Conservation (phyloP, 2,797 vertebrate species). For the Otolemur crassicaudatus region DNA sequence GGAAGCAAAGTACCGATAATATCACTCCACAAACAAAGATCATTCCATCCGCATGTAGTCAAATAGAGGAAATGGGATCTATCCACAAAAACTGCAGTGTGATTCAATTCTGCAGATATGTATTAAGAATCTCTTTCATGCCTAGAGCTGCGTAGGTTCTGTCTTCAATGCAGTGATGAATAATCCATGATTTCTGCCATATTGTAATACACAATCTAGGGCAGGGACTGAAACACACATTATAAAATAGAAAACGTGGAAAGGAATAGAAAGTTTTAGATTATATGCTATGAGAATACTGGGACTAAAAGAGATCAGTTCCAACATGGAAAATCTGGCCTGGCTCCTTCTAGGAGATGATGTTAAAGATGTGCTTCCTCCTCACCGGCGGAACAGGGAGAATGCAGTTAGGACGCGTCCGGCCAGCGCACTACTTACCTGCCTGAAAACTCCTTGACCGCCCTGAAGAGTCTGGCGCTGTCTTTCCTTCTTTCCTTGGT, state of each 20-base stretch:
- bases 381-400: neutral
- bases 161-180: conserved; percentile 12
- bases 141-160: neutral
- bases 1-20: neutral
- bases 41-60: neutral
- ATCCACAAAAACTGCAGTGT: neutral
- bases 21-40: neutral
- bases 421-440: neutral
- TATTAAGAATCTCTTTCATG: conserved; percentile 9
- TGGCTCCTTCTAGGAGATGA: neutral
- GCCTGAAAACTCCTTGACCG: neutral
- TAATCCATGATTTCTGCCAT: neutral
- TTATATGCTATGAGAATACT: neutral
- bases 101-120: conserved; percentile 1
- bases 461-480: neutral
- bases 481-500: neutral
- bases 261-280: neutral
- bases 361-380: neutral
- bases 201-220: neutral
- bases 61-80: neutral
- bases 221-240: neutral
- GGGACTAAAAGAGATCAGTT: neutral
- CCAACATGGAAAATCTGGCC: neutral
- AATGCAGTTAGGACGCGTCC: too few relatives aligned
- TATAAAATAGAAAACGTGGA: neutral